Evolutionary conservation across 2,113 vertebrate species (phyloP), one percentile per base, ranked within the genome.

Genomic region (Epinephelus cyanopodus): DNA sequence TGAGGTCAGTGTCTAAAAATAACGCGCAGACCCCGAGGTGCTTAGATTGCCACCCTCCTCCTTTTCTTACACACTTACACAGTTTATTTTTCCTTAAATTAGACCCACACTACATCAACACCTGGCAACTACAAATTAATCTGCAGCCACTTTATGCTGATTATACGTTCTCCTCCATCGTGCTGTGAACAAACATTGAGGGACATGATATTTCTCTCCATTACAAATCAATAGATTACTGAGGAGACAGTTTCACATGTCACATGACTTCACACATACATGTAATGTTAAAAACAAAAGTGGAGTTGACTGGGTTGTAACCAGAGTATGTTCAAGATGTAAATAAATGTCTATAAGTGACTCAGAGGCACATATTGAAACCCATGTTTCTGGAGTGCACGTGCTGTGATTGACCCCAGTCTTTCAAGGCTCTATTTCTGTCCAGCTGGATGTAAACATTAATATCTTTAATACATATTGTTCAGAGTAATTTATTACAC

Each of bases 1-100:
- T 23, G 42, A 70, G 71, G 57, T 70, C 4, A 2, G 3, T 0
- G 45, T 71, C 61, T 76, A 85, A 85, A 80, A 76, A 81, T 76
- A 80, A 64, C 65, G 45, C 29, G 10, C 18, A 29, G 53, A 11
- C 19, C 13, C 42, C 1, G 21, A 0, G 18, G 29, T 23, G 48
- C 54, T 84, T 21, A n/a, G 76, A 79, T 74, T 63, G 48, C 70
- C 48, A 11, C 29, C 6, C n/a, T 19, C n/a, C 18, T 37, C 2
- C 37, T 45, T 68, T 45, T 33, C 45, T 47, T 6, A 25, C 23
- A 33, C 48, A 63, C 15, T 19, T 5, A 29, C 45, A 71, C 73
- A 2, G 45, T 42, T 52, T 42, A n/a, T 39, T n/a, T 57, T 42
- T 7, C 47, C 39, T 58, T 71, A 4, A 50, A 53, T 39, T 5